Percentiles rank a stretch among this genome's conserved stretches.
These are phyloP conservation scores for Scolopax rusticola DNA, from an alignment of 2,797 vertebrate genomes.

Conservation along the genomic window DNA sequence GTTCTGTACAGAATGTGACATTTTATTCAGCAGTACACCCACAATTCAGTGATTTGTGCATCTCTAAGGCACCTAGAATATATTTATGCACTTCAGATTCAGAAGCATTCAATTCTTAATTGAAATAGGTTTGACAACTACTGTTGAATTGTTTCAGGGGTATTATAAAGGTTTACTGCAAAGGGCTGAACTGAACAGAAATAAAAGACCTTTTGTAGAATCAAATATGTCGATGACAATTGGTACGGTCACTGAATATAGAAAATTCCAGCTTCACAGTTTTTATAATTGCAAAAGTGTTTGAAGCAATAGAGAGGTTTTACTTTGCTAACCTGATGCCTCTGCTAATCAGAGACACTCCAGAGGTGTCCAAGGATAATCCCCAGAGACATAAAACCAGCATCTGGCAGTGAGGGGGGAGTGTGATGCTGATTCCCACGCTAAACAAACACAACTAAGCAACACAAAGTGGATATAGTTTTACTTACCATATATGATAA, in stretches of 20 bases:
- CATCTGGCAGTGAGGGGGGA: rapidly evolving
- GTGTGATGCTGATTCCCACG: neutral
- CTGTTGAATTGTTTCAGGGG: slow-evolving; percentile 36
- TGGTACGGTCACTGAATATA: neutral
- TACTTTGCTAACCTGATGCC: slow-evolving; percentile 1
- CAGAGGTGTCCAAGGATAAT: neutral
- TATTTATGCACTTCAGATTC: slow-evolving; percentile 45
- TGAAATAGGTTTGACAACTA: slow-evolving; percentile 66
- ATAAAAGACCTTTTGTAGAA: slow-evolving; percentile 54
- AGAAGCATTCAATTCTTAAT: slow-evolving; percentile 36
- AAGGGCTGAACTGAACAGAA: slow-evolving; percentile 2
- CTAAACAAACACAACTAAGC: neutral
- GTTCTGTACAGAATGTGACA: slow-evolving; percentile 59
- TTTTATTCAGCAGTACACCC: slow-evolving; percentile 44
- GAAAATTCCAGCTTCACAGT: slow-evolving; percentile 2
- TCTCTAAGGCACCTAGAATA: slow-evolving; percentile 41
- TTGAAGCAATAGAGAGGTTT: neutral
- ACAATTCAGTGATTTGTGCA: slow-evolving; percentile 36
- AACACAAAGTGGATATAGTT: neutral
- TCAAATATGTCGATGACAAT: slow-evolving; percentile 4
- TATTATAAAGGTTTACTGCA: slow-evolving; percentile 11
- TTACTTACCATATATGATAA: neutral
- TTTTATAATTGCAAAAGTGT: neutral
- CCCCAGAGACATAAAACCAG: neutral
- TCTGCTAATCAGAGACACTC: slow-evolving; percentile 19